Evolutionary conservation across 2,797 vertebrate species (phyloP), one percentile per base, ranked within the genome.

Genomic region (Sebastolobus altivelis): DNA sequence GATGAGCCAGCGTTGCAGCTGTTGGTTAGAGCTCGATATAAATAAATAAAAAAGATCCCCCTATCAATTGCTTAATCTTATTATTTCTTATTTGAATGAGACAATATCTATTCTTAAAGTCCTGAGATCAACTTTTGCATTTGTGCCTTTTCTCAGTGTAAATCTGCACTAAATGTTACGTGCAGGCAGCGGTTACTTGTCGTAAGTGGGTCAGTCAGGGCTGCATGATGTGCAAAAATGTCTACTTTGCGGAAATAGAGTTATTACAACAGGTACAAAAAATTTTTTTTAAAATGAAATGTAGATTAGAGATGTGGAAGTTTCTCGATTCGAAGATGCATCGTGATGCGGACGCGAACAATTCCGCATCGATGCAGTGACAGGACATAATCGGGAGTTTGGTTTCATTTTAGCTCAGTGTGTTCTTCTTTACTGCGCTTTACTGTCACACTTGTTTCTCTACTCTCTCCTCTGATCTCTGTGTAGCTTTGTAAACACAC

Each of bases 1-100:
- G 52, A 43, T 67, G 59, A 80, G 78, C 29, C 33, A 82, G 61
- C 67, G 46, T 52, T 71, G 67, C 78, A 78, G 72, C 70, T 86
- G 80, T 55, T 80, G 11, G 20, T 67, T 59, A 65, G 20, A 6
- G 7, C 31, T 58, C 4, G 7, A 61, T 27, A 25, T 40, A 56
- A 70, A 58, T 38, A 58, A 67, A 16, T 25, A 16, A n/a, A 69
- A 60, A 8, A 16, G 1, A 54, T 56, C 10, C 35, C 27, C 20
- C 22, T 12, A 46, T 55, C 37, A 38, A 29, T 14, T 20, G 6
- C 6, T 61, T 35, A 0, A 40, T 37, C 7, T 37, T 37, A 5
- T 27, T 20, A 10, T n/a, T 54, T 54, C 46, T 22, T 77, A 22
- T 35, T 40, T 61, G 14, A 70, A 67, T 43, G 7, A 68, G 14